Evolutionary conservation across 2,113 vertebrate genomes (phyloP).

Genomic region (Syrrhaptes paradoxus): DNA sequence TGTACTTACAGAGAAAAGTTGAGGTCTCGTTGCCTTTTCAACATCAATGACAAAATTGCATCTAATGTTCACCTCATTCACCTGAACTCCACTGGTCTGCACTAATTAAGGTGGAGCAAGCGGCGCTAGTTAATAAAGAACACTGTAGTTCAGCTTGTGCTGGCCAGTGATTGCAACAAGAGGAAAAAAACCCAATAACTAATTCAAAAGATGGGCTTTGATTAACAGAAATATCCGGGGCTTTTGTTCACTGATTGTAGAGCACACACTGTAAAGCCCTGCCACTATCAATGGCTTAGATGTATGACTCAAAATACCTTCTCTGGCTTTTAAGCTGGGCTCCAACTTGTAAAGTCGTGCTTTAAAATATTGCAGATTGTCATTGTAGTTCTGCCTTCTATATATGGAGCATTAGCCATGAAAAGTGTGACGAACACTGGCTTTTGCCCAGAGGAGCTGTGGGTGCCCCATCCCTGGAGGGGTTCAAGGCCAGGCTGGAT

Average conservation of each 20-base stretch:
- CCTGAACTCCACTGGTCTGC: conserved; percentile 50
- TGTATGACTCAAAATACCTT: background rate
- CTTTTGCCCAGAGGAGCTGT: background rate
- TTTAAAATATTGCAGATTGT: background rate
- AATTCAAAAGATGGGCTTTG: conserved; percentile 51
- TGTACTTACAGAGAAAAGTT: conserved; percentile 3
- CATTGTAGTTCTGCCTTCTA: background rate
- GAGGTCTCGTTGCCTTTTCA: conserved; percentile 52
- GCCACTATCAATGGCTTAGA: background rate
- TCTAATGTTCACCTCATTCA: conserved; percentile 59
- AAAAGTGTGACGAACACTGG: background rate
- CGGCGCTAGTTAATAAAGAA: background rate
- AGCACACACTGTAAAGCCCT: background rate
- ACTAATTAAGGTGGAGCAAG: conserved; percentile 64
- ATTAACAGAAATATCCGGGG: conserved; percentile 43
- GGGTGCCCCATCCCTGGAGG: too few species aligned
- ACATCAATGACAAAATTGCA: conserved; percentile 52
- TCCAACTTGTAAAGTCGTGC: background rate
- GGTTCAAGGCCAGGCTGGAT: too few species aligned
- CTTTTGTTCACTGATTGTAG: conserved; percentile 36
- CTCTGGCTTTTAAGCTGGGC: background rate
- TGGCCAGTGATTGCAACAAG: conserved; percentile 31
- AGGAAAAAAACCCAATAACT: conserved; percentile 27
- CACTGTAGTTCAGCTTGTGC: conserved; percentile 33
- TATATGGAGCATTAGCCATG: background rate